Percentiles rank a stretch among this genome's conserved stretches.
phyloP scores from a whole-genome alignment of 2,888 invertebrate species.

The Stenodema calcarata region DNA sequence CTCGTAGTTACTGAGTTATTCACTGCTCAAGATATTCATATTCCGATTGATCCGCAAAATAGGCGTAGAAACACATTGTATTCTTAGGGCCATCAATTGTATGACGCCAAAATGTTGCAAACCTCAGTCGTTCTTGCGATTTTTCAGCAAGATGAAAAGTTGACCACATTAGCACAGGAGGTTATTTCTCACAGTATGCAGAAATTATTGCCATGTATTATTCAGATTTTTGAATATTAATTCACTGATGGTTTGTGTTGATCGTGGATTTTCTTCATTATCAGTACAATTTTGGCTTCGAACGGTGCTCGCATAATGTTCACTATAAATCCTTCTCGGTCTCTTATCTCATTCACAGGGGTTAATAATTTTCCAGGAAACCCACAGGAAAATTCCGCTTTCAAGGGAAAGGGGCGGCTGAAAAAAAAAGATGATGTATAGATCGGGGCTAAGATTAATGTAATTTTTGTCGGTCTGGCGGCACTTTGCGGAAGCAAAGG shows the following conservation, averaged over 20 bases:
- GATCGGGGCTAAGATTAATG: not conserved
- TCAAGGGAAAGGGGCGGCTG: not conserved
- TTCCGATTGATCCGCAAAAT: too few relatives aligned
- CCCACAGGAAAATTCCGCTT: not conserved
- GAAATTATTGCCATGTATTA: too few relatives aligned
- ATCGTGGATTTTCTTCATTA: not conserved
- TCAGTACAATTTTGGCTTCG: not conserved
- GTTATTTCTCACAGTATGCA: too few relatives aligned
- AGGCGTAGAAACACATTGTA: too few relatives aligned
- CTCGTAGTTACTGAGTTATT: too few relatives aligned
- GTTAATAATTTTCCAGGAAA: constrained; percentile 17
- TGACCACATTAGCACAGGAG: too few relatives aligned
- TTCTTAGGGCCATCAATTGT: too few relatives aligned
- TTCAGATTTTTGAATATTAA: not conserved
- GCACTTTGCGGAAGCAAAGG: not conserved
- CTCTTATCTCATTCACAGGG: not conserved
- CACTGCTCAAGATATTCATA: too few relatives aligned
- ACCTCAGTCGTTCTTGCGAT: too few relatives aligned
- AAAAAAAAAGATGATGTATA: not conserved
- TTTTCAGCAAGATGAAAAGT: too few relatives aligned
- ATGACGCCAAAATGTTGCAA: too few relatives aligned
- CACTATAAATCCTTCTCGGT: not conserved
- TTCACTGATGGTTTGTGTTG: not conserved
- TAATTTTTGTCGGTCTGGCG: not conserved
- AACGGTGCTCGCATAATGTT: not conserved